Evolutionary conservation across 2,797 vertebrate genomes (phyloP), one percentile per base, ranked within the genome.

Genomic region (Gallinago solitaria): DNA sequence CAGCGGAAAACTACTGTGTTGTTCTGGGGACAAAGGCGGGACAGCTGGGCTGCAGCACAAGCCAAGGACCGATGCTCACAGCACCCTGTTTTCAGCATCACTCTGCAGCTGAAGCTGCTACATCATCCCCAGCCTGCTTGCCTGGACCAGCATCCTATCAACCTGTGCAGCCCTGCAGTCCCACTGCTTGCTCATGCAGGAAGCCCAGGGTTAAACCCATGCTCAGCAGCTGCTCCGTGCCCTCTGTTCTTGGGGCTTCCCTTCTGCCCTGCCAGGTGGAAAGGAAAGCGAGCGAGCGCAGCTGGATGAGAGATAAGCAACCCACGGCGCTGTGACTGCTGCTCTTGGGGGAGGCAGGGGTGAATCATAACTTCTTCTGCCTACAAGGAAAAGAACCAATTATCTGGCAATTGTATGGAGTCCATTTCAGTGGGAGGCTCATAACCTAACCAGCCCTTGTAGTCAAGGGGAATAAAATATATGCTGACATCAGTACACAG

Each of bases 401-500:
- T 93, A 88, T 41, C 64, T 80, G 84, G 60, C 92, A 85, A 68
- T 90, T 93, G 84, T 48, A 74, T 81, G 83, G 50, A 51, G 78
- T 82, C 89, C 80, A 24, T 89, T 96, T 88, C 93, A 82, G 93
- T 84, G 83, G 94, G 93, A 96, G 89, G 86, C 90, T 95, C 77
- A 84, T 88, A 89, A 94, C 92, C 93, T 93, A 92, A 92, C 91
- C 92, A 89, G 92, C 60, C 78, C 87, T 97, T 86, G 75, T 78
- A 94, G 93, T 95, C 80, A 82, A 80, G 81, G 78, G 84, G 78
- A 95, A 95, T 94, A 93, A 93, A 97, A 95, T 95, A 92, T 94
- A 95, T 92, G 93, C 93, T 95, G 95, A 93, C 96, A 97, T 94
- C 94, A 95, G 92, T 86, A 83, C 57, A 86, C 92, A 86, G 81